These are phyloP conservation scores for Anhinga rufa DNA, from an alignment of 2,113 vertebrate species.

Conservation along the genomic window DNA sequence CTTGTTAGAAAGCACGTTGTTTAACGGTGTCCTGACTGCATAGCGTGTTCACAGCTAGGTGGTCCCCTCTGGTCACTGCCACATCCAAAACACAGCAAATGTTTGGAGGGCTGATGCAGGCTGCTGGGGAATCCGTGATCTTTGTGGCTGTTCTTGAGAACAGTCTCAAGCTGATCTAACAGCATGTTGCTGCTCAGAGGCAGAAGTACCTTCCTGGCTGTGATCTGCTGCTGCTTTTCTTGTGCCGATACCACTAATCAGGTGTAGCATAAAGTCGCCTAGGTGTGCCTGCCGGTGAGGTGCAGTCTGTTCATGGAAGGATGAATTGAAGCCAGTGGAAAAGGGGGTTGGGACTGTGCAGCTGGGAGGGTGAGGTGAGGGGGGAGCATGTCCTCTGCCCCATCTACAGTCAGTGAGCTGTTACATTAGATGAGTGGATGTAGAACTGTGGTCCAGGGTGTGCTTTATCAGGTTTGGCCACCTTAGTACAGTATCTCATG, in stretches of 20 bases:
- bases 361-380: background rate
- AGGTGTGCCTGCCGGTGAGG: background rate
- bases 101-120: background rate
- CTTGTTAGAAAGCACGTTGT: background rate
- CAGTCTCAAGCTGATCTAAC: background rate
- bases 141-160: fast-evolving
- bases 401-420: background rate
- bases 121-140: fast-evolving
- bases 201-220: background rate
- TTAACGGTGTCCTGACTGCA: fast-evolving
- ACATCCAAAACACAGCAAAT: background rate
- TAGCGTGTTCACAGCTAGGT: background rate
- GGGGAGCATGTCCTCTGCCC: background rate
- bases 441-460: background rate
- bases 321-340: background rate
- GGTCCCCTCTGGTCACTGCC: background rate
- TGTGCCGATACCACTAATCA: background rate
- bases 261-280: background rate
- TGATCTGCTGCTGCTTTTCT: background rate
- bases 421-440: background rate
- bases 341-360: background rate
- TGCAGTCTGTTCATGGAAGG: background rate
- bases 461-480: background rate
- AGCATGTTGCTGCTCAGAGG: background rate
- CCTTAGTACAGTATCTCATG: fast-evolving